Conservation (phyloP, 1,140 invertebrate species). For the Ostrea edulis region DNA sequence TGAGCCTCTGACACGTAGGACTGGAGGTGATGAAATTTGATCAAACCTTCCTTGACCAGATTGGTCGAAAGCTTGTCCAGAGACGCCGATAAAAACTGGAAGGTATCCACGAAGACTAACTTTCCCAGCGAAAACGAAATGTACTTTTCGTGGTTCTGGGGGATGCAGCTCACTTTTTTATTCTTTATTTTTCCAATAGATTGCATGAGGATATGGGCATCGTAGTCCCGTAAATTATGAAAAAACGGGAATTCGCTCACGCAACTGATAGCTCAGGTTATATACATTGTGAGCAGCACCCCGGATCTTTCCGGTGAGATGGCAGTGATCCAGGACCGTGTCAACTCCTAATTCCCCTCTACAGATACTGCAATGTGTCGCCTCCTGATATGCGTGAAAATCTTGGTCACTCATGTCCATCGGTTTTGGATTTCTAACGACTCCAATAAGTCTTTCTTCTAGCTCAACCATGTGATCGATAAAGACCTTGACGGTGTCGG, state of each 20-base stretch:
- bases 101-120: no score
- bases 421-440: not conserved
- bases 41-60: no score
- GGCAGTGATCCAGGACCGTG: constrained; percentile 15
- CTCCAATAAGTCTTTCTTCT: not conserved
- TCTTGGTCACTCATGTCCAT: constrained; percentile 39
- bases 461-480: no score
- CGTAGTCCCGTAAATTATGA: not conserved
- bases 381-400: not conserved
- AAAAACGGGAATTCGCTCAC: constrained; percentile 43
- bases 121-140: not conserved
- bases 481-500: no score
- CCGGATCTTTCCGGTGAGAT: constrained; percentile 33
- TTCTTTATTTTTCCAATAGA: constrained; percentile 23
- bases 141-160: constrained; percentile 40
- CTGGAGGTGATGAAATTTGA: no score
- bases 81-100: no score
- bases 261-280: constrained; percentile 44
- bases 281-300: constrained; percentile 35
- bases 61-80: no score
- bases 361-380: not conserved
- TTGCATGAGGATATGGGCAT: constrained; percentile 47
- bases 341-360: not conserved
- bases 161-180: constrained; percentile 52
- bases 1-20: not conserved